Evolutionary conservation across 1,140 invertebrate species (phyloP).

Genomic region (Polypedilum vanderplanki): DNA sequence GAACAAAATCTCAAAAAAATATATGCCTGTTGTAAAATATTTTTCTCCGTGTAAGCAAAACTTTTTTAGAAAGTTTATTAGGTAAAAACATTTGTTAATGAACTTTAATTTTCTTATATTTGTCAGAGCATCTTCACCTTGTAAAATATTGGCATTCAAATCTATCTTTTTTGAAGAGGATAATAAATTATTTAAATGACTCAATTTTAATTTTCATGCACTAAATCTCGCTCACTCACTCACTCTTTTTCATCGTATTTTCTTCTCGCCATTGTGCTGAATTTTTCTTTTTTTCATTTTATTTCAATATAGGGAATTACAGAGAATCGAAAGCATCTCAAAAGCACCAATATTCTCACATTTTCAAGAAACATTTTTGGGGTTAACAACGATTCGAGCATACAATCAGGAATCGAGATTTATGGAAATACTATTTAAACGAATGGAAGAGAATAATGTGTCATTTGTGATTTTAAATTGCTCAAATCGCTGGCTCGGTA

Average conservation of each 20-base stretch:
- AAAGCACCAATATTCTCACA: slow-evolving; percentile 66
- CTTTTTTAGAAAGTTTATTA: too few relatives aligned
- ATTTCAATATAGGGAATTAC: slow-evolving; percentile 53
- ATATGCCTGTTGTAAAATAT: too few relatives aligned
- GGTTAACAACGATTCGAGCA: slow-evolving; percentile 61
- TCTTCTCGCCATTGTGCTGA: too few relatives aligned
- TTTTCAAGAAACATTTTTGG: slow-evolving; percentile 61
- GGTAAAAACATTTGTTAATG: too few relatives aligned
- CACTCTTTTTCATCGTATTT: background rate
- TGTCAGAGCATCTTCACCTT: too few relatives aligned
- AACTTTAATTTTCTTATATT: too few relatives aligned
- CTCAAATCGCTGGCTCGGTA: slow-evolving; percentile 74
- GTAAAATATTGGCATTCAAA: too few relatives aligned
- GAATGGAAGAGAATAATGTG: slow-evolving; percentile 65
- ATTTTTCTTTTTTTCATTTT: slow-evolving; percentile 21
- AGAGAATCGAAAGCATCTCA: slow-evolving; percentile 58
- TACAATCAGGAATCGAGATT: slow-evolving; percentile 60
- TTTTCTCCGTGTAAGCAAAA: too few relatives aligned
- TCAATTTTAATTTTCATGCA: slow-evolving; percentile 30
- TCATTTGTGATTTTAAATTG: slow-evolving; percentile 71
- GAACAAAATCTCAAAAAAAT: too few relatives aligned
- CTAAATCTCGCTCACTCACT: slow-evolving; percentile 5
- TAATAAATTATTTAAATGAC: slow-evolving; percentile 29
- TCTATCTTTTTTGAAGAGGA: background rate
- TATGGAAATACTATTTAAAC: slow-evolving; percentile 54